Conservation (phyloP, 2,113 vertebrate species). For the Apodemus speciosus region DNA sequence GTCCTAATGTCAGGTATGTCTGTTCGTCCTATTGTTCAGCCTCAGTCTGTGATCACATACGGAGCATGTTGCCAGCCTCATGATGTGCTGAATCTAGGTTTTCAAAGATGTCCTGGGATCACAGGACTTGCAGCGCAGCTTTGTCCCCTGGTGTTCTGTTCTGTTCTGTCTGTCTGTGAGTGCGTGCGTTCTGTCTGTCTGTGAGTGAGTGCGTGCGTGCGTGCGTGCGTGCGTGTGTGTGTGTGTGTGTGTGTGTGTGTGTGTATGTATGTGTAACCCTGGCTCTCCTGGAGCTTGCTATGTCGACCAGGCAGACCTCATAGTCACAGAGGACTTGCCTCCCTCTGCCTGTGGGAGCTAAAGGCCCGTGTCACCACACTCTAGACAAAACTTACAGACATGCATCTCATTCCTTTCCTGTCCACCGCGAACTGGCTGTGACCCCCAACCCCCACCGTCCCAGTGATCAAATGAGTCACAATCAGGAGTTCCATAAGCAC, state of each 20-base stretch:
- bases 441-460: neutral
- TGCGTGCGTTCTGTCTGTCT: no score
- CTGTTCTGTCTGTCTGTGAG: no score
- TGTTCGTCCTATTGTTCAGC: neutral
- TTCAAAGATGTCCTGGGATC: neutral
- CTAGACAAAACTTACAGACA: neutral
- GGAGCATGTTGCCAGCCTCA: neutral
- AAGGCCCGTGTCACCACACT: neutral
- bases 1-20: neutral
- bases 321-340: neutral
- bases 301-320: neutral
- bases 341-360: neutral
- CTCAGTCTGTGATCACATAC: neutral
- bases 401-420: neutral
- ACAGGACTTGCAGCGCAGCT: neutral
- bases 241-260: no score
- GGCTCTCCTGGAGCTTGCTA: neutral
- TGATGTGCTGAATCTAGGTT: neutral
- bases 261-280: neutral
- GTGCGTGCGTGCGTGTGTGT: no score
- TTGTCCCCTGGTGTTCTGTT: neutral
- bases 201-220: no score
- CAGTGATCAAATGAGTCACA: neutral
- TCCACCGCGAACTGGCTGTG: neutral
- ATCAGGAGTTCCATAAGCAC: neutral